Evolutionary conservation across 1,140 invertebrate species (phyloP), one percentile per base, ranked within the genome.

Genomic region (Drosophila varians): DNA sequence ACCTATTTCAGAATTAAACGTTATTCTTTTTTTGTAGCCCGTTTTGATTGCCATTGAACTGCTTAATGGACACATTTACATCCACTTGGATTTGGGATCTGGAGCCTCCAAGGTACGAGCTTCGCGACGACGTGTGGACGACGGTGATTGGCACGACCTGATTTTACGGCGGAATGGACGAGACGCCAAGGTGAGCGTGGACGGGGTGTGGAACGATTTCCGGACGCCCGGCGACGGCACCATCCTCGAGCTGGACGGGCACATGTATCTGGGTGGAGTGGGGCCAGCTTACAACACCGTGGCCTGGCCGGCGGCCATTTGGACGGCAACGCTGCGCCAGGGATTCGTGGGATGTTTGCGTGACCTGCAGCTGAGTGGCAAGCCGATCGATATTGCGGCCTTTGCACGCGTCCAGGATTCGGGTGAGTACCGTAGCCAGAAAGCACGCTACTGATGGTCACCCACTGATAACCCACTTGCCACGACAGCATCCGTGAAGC

Each of bases 291-390:
- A 96, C 77, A 94, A 94, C 14, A 94, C 94, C 7, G 92, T 96
- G 7, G 93, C 94, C 5, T 94, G 97, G 21, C 97, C 98, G 2
- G 94, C 96, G 2, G 96, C 96, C 23, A 91, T 99, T 31, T 99
- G 98, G 98, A 96, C 97, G 3, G 97, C 96, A 0, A 95, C 96
- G 4, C 91, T 99, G 18, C 94, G 96, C 51, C 95, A 97, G 79
- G 98, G 98, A 9, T 99, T 96, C 88, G 97, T 99, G 1, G 99
- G 98, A 2, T 99, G 98, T 91, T 94, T 99, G 86, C 94, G 97
- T 80, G 98, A 99, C 91, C 93, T 99, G 70, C 94, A 97, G 68
- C 93, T 99, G 78, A 98, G 99, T 92, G 96, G 96, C n/a, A 95
- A 97, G 72, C 94, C 96, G 11, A 94, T 98, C 52, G 98, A 99